These are phyloP conservation scores for Metalampra italica DNA, from an alignment of 2,888 invertebrate genomes.

Conservation along the genomic window DNA sequence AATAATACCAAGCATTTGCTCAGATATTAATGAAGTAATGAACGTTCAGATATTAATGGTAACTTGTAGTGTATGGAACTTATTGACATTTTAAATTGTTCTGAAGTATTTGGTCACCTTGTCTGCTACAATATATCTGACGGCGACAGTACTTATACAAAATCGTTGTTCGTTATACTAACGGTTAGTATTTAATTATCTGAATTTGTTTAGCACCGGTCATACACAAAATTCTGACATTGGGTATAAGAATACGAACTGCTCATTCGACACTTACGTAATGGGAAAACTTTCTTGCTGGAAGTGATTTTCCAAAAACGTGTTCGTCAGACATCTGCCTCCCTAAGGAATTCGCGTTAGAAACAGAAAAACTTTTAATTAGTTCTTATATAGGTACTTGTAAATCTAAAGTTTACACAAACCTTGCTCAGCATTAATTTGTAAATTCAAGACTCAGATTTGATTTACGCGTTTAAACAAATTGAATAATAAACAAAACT, in stretches of 20 bases:
- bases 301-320: constrained; percentile 23
- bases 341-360: constrained; percentile 8
- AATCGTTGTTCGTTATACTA: too few relatives aligned
- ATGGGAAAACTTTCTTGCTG: constrained; percentile 22
- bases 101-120: too few relatives aligned
- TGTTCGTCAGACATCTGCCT: constrained; percentile 22
- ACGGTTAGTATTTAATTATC: too few relatives aligned
- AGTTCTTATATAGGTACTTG: constrained; percentile 19
- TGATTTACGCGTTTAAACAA: not conserved
- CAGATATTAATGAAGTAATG: too few relatives aligned
- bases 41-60: too few relatives aligned
- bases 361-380: constrained; percentile 29
- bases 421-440: constrained; percentile 8
- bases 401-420: constrained; percentile 18
- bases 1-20: too few relatives aligned
- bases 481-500: constrained; percentile 2
- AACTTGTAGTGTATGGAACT: too few relatives aligned
- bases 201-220: too few relatives aligned
- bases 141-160: too few relatives aligned
- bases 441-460: not conserved
- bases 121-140: too few relatives aligned
- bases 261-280: constrained; percentile 18
- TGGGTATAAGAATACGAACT: constrained; percentile 6
- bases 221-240: too few relatives aligned
- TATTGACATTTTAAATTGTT: too few relatives aligned